Evolutionary conservation across 2,113 vertebrate genomes (phyloP).

Genomic region (Rhabdornis inornatus): DNA sequence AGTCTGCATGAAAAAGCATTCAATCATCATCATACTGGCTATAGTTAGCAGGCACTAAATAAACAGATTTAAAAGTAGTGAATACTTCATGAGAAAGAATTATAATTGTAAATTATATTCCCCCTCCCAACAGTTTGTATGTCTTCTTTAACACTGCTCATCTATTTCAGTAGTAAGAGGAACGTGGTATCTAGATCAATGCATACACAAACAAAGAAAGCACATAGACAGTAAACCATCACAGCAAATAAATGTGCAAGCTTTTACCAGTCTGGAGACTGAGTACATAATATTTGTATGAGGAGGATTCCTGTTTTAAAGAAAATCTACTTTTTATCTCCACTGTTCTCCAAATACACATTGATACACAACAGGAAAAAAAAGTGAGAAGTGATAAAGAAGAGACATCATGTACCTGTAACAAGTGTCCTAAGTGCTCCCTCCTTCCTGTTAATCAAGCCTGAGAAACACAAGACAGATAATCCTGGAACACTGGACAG

Average conservation of each 20-base stretch:
- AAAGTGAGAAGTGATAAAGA: not conserved
- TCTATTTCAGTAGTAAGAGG: not conserved
- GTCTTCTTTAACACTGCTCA: not conserved
- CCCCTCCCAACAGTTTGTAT: accelerated
- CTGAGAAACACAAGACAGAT: not conserved
- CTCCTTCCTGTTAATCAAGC: not conserved
- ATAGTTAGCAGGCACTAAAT: not conserved
- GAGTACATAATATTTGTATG: not conserved
- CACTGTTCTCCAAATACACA: not conserved
- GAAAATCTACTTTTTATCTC: not conserved
- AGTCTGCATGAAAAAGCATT: not conserved
- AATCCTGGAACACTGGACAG: not conserved
- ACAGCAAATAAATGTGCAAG: not conserved
- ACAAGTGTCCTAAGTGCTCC: not conserved
- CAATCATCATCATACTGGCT: not conserved
- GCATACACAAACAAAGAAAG: not conserved
- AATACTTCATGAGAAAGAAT: not conserved
- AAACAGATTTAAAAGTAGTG: not conserved
- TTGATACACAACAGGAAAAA: not conserved
- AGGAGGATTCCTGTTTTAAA: not conserved
- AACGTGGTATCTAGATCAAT: not conserved
- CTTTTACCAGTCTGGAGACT: not conserved
- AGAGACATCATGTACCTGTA: not conserved
- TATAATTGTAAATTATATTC: not conserved
- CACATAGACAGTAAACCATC: not conserved